Evolutionary conservation across 2,113 vertebrate species (phyloP).

Genomic region (Tenrec ecaudatus): DNA sequence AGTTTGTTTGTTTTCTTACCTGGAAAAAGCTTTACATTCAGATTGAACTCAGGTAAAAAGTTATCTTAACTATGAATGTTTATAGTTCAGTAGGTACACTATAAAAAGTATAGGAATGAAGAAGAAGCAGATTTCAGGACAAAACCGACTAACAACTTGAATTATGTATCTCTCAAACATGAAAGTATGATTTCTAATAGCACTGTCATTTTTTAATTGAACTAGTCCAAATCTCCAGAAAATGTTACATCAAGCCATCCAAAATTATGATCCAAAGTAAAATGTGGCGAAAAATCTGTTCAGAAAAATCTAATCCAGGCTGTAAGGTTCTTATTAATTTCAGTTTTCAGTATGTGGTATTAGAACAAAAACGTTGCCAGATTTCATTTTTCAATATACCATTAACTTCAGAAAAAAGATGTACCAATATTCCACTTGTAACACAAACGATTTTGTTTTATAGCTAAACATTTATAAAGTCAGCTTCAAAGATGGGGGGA

Average conservation of each 20-base stretch:
- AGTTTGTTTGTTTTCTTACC: neutral
- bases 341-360: conserved; percentile 59
- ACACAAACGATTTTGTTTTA: conserved; percentile 63
- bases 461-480: conserved; percentile 37
- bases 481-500: conserved; percentile 2
- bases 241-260: neutral
- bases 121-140: conserved; percentile 1
- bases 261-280: conserved; percentile 60
- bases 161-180: neutral
- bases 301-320: conserved; percentile 24
- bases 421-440: neutral
- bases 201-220: conserved; percentile 23
- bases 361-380: neutral
- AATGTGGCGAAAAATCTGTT: conserved; percentile 43
- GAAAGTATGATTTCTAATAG: neutral
- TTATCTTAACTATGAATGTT: conserved; percentile 39
- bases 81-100: conserved; percentile 38
- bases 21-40: conserved; percentile 52
- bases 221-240: conserved; percentile 20
- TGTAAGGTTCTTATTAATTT: conserved; percentile 52
- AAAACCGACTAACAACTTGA: conserved; percentile 31
- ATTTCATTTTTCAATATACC: neutral
- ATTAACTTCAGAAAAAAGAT: neutral
- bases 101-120: neutral
- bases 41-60: conserved; percentile 35